A percentile compares a stretch with the other conserved stretches of the same genome.
Conservation (phyloP, 2,888 invertebrate species). For the Aethes cnicana region DNA sequence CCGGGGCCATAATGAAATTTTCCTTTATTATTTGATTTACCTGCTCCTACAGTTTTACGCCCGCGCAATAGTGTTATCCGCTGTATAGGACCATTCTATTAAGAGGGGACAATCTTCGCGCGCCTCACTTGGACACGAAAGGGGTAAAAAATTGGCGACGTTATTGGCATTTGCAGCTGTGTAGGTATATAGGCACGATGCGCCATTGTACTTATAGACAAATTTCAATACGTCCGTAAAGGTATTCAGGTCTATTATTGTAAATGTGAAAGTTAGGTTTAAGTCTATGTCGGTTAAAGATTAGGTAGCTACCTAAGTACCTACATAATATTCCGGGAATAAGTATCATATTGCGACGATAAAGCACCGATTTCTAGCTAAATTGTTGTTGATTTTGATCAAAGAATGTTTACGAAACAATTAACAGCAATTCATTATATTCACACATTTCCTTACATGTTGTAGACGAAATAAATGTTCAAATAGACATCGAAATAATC, state of each 20-base stretch:
- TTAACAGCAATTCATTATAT: constrained; percentile 12
- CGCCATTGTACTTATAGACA: no score
- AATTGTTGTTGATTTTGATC: neutral
- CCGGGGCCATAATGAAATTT: constrained; percentile 70
- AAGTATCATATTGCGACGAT: no score
- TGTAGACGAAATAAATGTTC: constrained; percentile 34
- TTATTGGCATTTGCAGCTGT: constrained; percentile 18
- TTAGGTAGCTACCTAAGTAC: no score
- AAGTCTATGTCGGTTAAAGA: no score
- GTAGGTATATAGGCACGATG: neutral
- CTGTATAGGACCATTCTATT: constrained; percentile 47
- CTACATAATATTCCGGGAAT: no score
- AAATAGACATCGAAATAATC: constrained; percentile 55
- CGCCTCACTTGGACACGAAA: constrained; percentile 17
- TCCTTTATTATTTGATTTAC: constrained; percentile 79
- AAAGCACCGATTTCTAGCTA: no score
- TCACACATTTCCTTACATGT: constrained; percentile 12
- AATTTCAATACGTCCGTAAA: no score
- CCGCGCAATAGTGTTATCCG: constrained; percentile 64
- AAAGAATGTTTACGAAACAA: neutral
- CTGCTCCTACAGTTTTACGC: constrained; percentile 69
- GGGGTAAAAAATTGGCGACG: constrained; percentile 13
- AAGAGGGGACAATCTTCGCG: constrained; percentile 27
- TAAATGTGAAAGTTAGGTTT: no score
- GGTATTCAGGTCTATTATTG: no score